Evolutionary conservation across 2,888 invertebrate genomes (phyloP).

Genomic region (Callinectes sapidus): DNA sequence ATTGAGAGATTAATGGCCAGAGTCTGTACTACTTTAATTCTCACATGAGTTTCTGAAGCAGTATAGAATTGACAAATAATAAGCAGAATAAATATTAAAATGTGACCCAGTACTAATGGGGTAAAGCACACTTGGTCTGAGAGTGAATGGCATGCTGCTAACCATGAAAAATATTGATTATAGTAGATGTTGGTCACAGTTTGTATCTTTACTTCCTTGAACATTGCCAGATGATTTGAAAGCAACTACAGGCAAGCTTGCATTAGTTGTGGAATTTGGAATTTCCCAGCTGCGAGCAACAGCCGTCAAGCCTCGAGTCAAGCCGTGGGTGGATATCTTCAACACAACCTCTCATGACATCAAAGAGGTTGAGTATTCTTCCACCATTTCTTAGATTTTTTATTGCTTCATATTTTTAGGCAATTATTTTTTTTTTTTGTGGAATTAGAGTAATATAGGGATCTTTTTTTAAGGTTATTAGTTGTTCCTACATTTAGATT

Average conservation of each 20-base stretch:
- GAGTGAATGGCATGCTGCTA: background rate
- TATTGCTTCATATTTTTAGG: background rate
- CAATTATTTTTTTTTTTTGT: background rate
- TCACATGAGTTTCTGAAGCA: too few relatives aligned
- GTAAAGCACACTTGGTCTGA: background rate
- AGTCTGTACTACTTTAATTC: too few relatives aligned
- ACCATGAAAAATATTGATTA: background rate
- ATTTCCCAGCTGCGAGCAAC: slow-evolving; percentile 86
- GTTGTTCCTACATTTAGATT: background rate
- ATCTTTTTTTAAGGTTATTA: background rate
- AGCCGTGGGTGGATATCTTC: slow-evolving; percentile 90
- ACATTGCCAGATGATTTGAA: slow-evolving; percentile 74
- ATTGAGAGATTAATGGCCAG: too few relatives aligned
- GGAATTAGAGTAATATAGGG: too few relatives aligned
- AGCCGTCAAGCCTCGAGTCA: slow-evolving; percentile 88
- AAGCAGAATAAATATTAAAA: too few relatives aligned
- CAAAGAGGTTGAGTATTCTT: slow-evolving; percentile 81
- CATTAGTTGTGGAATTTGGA: slow-evolving; percentile 86
- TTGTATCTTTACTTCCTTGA: background rate
- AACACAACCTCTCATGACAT: slow-evolving; percentile 85
- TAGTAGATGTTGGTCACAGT: background rate
- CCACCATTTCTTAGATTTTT: background rate
- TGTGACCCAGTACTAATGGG: too few relatives aligned
- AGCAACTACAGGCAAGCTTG: slow-evolving; percentile 80
- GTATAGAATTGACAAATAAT: too few relatives aligned